Evolutionary conservation across 2,797 vertebrate genomes (phyloP), one percentile per base, ranked within the genome.

Genomic region (Catamblyrhynchus diadema): DNA sequence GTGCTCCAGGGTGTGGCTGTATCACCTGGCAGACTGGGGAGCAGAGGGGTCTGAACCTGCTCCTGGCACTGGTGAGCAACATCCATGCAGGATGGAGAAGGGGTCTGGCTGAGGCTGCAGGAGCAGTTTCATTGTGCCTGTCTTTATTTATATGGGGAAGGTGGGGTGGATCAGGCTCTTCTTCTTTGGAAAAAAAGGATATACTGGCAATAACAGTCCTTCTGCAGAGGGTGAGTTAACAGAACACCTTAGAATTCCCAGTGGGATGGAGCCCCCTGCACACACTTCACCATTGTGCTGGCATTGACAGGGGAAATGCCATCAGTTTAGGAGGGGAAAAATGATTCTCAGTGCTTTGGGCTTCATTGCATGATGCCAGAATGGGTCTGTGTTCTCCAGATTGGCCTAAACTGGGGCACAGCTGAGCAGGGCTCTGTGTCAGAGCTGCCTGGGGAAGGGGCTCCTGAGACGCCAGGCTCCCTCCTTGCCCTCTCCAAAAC

Each of bases 381-480:
- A n/a, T 25, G 8, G 10, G 4, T 30, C 33, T 51, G 25, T 20
- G 23, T 37, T 10, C 24, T 72, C 19, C 47, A 67, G 50, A 60
- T 0, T 12, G 24, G 22, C 9, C 37, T 42, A 42, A 87, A 39
- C 30, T 57, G 22, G 19, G 8, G 12, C 37, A 35, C 1, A 61
- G n/a, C 25, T 75, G 45, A 78, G 24, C 14, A 23, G 8, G 14
- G 8, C 21, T 32, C 23, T 37, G 41, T 50, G 3, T 14, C 30
- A 80, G 18, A 59, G 7, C 16, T 75, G 42, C 19, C 14, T 2
- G 2, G 14, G 28, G 17, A 64, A 33, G 27, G 32, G 22, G 21
- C 8, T 50, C 3, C 1, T 18, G 35, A 41, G 37, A 48, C 6
- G 35, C 1, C 0, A 8, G 12, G 5, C 13, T 77, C 25, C 10